Evolutionary conservation across 2,888 invertebrate species (phyloP).

Genomic region (Glyphotaelius pellucidus): DNA sequence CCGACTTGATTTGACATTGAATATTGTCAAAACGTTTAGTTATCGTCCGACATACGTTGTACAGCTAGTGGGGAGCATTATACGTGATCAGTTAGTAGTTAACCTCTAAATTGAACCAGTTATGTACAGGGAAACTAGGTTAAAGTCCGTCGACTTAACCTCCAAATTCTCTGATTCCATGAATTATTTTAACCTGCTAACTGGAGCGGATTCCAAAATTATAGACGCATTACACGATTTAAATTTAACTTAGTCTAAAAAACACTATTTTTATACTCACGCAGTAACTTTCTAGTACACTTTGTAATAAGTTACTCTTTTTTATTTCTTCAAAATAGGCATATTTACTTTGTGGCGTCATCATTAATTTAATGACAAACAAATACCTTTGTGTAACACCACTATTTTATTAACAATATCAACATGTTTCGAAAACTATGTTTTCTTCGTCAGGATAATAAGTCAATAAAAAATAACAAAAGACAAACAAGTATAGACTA

Average conservation of each 20-base stretch:
- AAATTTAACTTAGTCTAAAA: background rate
- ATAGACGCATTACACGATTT: background rate
- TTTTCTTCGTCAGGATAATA: too few relatives aligned
- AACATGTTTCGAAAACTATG: too few relatives aligned
- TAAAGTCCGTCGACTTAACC: constrained; percentile 15
- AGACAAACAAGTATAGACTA: too few relatives aligned
- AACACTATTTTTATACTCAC: background rate
- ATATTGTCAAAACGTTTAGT: background rate
- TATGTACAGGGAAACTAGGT: constrained; percentile 4
- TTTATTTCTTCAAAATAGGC: too few relatives aligned
- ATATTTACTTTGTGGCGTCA: too few relatives aligned
- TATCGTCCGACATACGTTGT: background rate
- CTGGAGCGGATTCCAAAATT: background rate
- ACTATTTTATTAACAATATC: too few relatives aligned
- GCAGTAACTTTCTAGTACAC: background rate
- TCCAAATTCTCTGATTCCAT: background rate
- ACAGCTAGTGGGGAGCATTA: background rate
- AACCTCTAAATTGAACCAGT: constrained; percentile 29
- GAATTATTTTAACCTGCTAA: background rate
- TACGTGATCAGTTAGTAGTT: background rate
- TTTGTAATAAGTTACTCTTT: too few relatives aligned
- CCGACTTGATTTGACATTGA: background rate
- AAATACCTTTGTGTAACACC: too few relatives aligned
- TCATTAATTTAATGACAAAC: too few relatives aligned
- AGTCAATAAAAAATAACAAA: too few relatives aligned